Conservation (phyloP, 2,113 vertebrate species). For the Phrynosoma platyrhinos region DNA sequence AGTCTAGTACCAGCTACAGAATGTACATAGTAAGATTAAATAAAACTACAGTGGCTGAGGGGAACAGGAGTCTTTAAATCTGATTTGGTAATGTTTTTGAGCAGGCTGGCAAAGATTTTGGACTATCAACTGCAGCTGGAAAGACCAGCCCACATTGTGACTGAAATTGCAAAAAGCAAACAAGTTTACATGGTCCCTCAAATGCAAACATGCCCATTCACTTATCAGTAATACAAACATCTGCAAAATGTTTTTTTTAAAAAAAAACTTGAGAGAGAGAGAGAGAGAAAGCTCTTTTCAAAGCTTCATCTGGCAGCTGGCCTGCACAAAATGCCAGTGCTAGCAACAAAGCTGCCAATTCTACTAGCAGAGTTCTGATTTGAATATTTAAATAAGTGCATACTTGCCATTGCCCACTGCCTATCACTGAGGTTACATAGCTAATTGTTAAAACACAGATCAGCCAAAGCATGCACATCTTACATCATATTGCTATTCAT, state of each 20-base stretch:
- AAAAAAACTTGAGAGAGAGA: conserved; percentile 40
- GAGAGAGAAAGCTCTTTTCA: conserved; percentile 1
- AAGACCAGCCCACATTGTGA: background rate
- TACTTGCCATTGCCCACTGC: conserved; percentile 1
- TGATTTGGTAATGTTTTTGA: background rate
- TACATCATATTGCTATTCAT: background rate
- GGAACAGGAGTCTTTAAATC: background rate
- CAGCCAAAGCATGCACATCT: background rate
- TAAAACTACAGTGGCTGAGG: background rate
- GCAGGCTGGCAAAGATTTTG: background rate
- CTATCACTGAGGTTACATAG: background rate
- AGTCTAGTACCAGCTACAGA: background rate
- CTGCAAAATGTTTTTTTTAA: conserved; percentile 34
- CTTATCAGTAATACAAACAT: conserved; percentile 52
- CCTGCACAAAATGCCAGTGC: background rate
- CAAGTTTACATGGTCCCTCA: conserved; percentile 49
- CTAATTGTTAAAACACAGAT: background rate
- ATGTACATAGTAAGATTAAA: background rate
- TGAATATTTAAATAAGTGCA: conserved; percentile 5
- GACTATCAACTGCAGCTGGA: background rate
- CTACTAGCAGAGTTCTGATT: conserved; percentile 1
- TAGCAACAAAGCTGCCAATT: background rate
- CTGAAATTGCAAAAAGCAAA: background rate
- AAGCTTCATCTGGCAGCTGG: conserved; percentile 15
- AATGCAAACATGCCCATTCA: conserved; percentile 24